Percentiles rank a stretch among this genome's conserved stretches.
Evolutionary conservation across 2,888 invertebrate species (phyloP).

Genomic region (Ormia ochracea): DNA sequence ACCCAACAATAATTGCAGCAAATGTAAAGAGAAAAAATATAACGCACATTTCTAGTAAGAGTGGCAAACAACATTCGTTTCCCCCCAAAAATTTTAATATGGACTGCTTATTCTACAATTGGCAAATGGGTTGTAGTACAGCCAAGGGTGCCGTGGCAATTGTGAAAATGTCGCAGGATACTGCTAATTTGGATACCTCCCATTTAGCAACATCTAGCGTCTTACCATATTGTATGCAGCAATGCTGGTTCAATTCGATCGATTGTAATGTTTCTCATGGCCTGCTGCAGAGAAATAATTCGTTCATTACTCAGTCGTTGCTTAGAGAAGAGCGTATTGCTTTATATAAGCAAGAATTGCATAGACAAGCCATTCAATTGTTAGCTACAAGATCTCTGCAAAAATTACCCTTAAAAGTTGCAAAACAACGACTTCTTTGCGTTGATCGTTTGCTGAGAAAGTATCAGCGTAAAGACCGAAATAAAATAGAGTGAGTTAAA

Average conservation of each 20-base stretch:
- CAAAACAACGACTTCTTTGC: slow-evolving; percentile 71
- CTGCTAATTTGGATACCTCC: slow-evolving; percentile 56
- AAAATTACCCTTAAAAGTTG: slow-evolving; percentile 68
- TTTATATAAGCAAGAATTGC: slow-evolving; percentile 70
- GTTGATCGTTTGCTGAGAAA: slow-evolving; percentile 74
- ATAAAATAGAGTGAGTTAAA: slow-evolving; percentile 68
- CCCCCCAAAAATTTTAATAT: slow-evolving; percentile 20
- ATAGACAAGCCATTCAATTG: slow-evolving; percentile 74
- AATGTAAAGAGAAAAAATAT: slow-evolving; percentile 18
- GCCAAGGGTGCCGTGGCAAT: slow-evolving; percentile 60
- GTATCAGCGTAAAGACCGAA: slow-evolving; percentile 69
- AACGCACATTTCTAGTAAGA: slow-evolving; percentile 45
- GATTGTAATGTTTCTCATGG: slow-evolving; percentile 51
- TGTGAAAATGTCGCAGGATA: slow-evolving; percentile 54
- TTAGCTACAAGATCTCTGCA: slow-evolving; percentile 72
- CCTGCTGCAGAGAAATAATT: slow-evolving; percentile 3
- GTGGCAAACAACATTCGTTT: slow-evolving; percentile 57
- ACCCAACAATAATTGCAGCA: background rate
- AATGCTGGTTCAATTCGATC: slow-evolving; percentile 70
- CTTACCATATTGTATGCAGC: slow-evolving; percentile 71
- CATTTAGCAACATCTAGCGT: slow-evolving; percentile 53
- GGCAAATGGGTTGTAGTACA: slow-evolving; percentile 52
- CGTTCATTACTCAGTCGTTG: slow-evolving; percentile 52
- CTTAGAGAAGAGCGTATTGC: slow-evolving; percentile 75
- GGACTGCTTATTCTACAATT: slow-evolving; percentile 24